Base-by-base conservation (phyloP, 2,113 vertebrate species). In the Ranitomeya variabilis region DNA sequence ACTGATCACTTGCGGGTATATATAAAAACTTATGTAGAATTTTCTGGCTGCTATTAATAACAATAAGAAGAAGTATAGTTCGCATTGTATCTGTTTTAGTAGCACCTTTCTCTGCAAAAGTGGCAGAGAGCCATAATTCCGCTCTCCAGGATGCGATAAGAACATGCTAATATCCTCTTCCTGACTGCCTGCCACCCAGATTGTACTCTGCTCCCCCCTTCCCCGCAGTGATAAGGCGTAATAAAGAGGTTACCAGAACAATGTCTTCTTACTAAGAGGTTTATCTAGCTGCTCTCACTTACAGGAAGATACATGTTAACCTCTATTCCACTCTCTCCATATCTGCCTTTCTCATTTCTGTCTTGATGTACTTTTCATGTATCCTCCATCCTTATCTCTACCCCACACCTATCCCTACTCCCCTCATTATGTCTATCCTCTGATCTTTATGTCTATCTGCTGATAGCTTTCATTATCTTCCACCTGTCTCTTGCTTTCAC, bases 151-250 rank as follows among this genome's bases (percentile, higher is more conserved):
- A 71, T 31, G 64, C 66, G 86, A 87, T 87, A 87, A 87, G 77
- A 57, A 67, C n/a, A 81, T 81, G 86, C 86, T 87, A 87, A 87
- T 87, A 87, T 81, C 86, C 77, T 81, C 77, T 81, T 73, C 76
- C 78, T 81, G 78, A 87, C 77, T 87, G 86, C 76, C 62, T 86
- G 85, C 85, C 85, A 86, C 85, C 86, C 86, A 87, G 62, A 87
- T 67, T 79, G 18, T 45, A 31, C 86, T 71, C 77, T 5, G 18
- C 86, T 31, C 86, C 78, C 77, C 69, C 86, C 78, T 45, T 76
- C 45, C 16, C 86, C 9, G 78, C 86, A 73, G 62, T 59, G 86
- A 87, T 87, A 87, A 87, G 85, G 86, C 64, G 62, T 87, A 87
- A 87, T 87, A 87, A 74, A 87, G 86, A 81, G 79, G 86, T 81